Conservation (phyloP, 2,888 invertebrate species). For the Onthophagus sagittarius region DNA sequence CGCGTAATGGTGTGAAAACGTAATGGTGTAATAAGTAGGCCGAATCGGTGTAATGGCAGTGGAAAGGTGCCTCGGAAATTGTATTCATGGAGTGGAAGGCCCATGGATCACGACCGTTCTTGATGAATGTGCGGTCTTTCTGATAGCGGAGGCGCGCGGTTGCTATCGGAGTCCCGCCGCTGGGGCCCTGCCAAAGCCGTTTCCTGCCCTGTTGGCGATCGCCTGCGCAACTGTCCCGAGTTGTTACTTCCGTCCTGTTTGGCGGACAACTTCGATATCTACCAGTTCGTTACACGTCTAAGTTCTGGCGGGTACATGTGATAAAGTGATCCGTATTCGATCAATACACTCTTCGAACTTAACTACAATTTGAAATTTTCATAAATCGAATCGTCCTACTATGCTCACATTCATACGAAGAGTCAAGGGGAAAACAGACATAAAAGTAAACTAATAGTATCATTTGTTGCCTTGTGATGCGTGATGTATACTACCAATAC, state of each 20-base stretch:
- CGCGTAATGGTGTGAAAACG: slow-evolving; percentile 3
- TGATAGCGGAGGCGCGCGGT: slow-evolving; percentile 20
- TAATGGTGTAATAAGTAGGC: slow-evolving; percentile 8
- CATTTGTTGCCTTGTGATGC: too few species aligned
- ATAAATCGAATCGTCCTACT: too few species aligned
- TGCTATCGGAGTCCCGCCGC: slow-evolving; percentile 9
- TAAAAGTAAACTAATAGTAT: too few species aligned
- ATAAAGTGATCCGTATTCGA: neutral
- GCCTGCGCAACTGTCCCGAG: slow-evolving; percentile 1
- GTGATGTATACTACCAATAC: too few species aligned
- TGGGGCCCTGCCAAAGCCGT: neutral
- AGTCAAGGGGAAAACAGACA: too few species aligned
- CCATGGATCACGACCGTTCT: slow-evolving; percentile 27
- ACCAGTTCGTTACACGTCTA: neutral
- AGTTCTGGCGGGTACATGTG: neutral
- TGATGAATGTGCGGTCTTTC: slow-evolving; percentile 34
- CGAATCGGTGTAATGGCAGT: slow-evolving; percentile 31
- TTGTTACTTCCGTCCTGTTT: neutral
- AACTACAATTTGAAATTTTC: too few species aligned
- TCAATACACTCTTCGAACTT: neutral
- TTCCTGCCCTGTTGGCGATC: neutral
- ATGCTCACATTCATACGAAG: too few species aligned
- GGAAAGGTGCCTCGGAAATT: slow-evolving; percentile 33
- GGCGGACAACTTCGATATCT: neutral
- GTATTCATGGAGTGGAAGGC: slow-evolving; percentile 34